Percentiles rank a stretch among this genome's conserved stretches.
These are phyloP conservation scores for Erebia ligea DNA, from an alignment of 2,888 invertebrate genomes.

Conservation along the genomic window DNA sequence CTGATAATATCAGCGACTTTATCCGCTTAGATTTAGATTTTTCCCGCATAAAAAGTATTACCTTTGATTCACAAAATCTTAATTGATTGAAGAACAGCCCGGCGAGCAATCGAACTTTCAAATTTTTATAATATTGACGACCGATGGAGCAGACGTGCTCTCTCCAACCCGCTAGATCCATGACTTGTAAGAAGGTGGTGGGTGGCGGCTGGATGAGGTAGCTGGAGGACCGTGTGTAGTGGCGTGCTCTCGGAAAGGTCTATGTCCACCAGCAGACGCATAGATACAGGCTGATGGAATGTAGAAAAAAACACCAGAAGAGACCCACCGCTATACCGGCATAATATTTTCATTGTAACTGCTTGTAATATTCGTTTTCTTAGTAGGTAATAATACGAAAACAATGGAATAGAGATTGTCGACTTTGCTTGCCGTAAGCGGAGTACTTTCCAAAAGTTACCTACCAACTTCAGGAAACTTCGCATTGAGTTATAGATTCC, in stretches of 20 bases:
- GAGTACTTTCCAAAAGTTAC: slow-evolving; percentile 71
- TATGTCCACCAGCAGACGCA: too few species aligned
- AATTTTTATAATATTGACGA: too few species aligned
- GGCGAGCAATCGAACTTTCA: too few species aligned
- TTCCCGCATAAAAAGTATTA: neutral
- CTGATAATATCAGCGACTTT: neutral
- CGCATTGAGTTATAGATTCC: slow-evolving; percentile 82
- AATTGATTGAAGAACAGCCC: too few species aligned
- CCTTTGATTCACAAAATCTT: neutral
- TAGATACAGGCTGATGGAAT: too few species aligned
- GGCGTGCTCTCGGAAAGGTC: too few species aligned
- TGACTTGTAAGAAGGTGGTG: too few species aligned
- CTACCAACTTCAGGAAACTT: slow-evolving; percentile 70
- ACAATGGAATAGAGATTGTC: slow-evolving; percentile 53
- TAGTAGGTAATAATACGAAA: slow-evolving; percentile 62
- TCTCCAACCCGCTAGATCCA: too few species aligned
- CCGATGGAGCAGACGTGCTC: too few species aligned
- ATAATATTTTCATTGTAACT: neutral
- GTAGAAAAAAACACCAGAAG: too few species aligned
- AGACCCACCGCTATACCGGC: neutral
- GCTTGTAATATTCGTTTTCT: slow-evolving; percentile 59
- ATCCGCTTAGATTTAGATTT: neutral
- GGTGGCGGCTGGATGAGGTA: too few species aligned
- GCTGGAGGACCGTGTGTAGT: too few species aligned
- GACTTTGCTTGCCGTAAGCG: slow-evolving; percentile 63